phyloP scores from a whole-genome alignment of 2,113 vertebrate species.

The Coreoperca whiteheadi region DNA sequence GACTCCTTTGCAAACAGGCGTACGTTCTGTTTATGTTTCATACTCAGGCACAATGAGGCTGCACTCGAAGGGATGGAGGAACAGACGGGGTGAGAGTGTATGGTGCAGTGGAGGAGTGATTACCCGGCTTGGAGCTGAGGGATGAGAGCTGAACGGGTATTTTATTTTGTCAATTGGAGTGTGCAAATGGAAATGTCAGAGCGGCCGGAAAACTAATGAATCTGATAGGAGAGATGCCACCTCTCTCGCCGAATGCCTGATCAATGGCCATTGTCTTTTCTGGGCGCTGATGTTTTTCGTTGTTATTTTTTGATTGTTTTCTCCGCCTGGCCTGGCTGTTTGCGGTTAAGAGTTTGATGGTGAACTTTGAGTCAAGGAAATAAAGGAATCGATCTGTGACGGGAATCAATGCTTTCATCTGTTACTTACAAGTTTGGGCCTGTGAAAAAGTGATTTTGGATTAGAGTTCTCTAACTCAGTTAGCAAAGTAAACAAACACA shows the following conservation, averaged over 20 bases:
- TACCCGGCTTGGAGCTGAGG: conserved; percentile 70
- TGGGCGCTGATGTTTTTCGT: conserved; percentile 47
- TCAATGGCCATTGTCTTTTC: conserved; percentile 78
- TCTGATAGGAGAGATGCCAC: conserved; percentile 78
- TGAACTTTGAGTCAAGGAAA: conserved; percentile 73
- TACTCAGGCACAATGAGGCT: conserved; percentile 55
- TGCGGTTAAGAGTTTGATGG: conserved; percentile 65
- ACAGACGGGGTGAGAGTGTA: conserved; percentile 19
- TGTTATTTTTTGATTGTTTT: conserved; percentile 76
- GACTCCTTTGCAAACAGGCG: conserved; percentile 26
- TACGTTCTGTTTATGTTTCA: conserved; percentile 54
- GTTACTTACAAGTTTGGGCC: conserved; percentile 67
- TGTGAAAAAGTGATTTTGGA: conserved; percentile 55
- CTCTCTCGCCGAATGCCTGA: conserved; percentile 70
- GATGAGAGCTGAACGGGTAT: conserved; percentile 78
- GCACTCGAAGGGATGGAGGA: conserved; percentile 23
- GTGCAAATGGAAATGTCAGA: conserved; percentile 87
- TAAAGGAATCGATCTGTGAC: conserved; percentile 65
- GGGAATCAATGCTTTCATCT: conserved; percentile 71
- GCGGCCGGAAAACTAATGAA: conserved; percentile 82
- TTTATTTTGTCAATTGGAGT: conserved; percentile 86
- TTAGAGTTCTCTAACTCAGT: conserved; percentile 49
- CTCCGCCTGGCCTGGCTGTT: conserved; percentile 41
- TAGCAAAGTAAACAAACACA: conserved; percentile 57
- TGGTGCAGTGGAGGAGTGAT: conserved; percentile 74